These are phyloP conservation scores for Brienomyrus longianalis DNA, from an alignment of 2,113 vertebrate species.

Conservation along the genomic window DNA sequence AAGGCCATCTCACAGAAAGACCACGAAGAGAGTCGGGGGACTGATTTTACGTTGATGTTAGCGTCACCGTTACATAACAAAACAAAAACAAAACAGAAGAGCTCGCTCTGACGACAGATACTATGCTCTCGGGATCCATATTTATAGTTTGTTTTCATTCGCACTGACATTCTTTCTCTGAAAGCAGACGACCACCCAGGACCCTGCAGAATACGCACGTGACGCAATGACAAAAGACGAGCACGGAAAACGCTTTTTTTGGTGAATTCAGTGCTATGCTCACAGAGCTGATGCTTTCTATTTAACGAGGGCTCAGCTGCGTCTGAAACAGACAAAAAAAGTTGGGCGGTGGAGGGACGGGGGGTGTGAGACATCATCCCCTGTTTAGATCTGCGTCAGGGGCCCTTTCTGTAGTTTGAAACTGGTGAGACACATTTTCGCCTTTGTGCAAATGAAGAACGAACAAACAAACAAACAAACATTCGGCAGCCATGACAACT, in stretches of 20 bases:
- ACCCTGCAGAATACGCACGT: neutral
- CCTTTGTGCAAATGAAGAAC: constrained; percentile 23
- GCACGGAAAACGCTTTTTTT: neutral
- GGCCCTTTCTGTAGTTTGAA: constrained; percentile 19
- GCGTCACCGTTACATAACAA: neutral
- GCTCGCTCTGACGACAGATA: neutral
- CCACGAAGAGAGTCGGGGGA: neutral
- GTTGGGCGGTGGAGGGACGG: constrained; percentile 11
- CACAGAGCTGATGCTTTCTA: neutral
- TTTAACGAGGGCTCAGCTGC: neutral
- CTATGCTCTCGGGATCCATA: neutral
- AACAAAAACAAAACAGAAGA: neutral
- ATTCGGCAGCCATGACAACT: constrained; percentile 30
- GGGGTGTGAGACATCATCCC: neutral
- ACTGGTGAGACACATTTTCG: constrained; percentile 40
- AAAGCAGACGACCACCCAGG: neutral
- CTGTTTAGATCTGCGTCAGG: constrained; percentile 36
- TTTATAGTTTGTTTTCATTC: neutral
- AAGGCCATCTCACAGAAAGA: neutral
- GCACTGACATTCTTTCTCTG: neutral
- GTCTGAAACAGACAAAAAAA: neutral
- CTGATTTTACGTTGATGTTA: neutral
- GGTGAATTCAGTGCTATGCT: neutral
- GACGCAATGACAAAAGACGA: neutral
- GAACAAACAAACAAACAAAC: constrained; percentile 18